Conservation (phyloP, 2,888 invertebrate genomes). For the Bombylius discolor region DNA sequence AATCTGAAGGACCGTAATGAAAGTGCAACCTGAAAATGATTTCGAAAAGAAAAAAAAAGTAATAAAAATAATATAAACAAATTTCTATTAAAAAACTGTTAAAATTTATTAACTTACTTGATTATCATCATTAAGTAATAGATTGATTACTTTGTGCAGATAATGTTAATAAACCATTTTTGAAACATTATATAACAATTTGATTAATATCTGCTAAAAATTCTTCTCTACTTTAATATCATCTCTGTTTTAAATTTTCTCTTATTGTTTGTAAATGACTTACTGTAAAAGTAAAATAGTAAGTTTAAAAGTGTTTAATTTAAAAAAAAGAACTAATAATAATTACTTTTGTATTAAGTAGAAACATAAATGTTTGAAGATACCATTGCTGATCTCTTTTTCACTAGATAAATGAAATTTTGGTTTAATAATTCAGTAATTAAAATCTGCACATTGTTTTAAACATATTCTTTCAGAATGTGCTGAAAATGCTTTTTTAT, state of each 20-base stretch:
- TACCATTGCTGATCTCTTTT: too few relatives aligned
- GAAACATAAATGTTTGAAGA: too few relatives aligned
- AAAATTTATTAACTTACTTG: conserved; percentile 40
- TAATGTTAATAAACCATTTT: conserved; percentile 71
- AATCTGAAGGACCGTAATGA: too few relatives aligned
- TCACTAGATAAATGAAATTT: too few relatives aligned
- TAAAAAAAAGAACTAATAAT: background rate
- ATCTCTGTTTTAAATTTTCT: conserved; percentile 74
- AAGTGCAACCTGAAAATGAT: conserved; percentile 58
- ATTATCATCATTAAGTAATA: conserved; percentile 91
- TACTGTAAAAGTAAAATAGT: conserved; percentile 36
- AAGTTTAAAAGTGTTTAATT: conserved; percentile 1
- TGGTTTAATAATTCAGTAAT: too few relatives aligned
- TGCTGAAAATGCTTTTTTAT: too few relatives aligned
- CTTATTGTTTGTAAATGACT: conserved; percentile 89
- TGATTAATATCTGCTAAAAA: conserved; percentile 89
- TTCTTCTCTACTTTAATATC: too few relatives aligned
- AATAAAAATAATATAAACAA: background rate
- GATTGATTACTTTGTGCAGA: conserved; percentile 92
- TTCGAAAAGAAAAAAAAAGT: conserved; percentile 7
- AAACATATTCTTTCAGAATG: too few relatives aligned
- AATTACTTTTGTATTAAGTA: conserved; percentile 5
- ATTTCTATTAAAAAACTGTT: background rate
- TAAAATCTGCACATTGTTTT: too few relatives aligned
- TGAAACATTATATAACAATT: conserved; percentile 88